Percentiles rank a stretch among this genome's conserved stretches.
These are phyloP conservation scores for Myrmophylax atrothorax DNA, from an alignment of 2,113 vertebrate genomes.

Conservation along the genomic window DNA sequence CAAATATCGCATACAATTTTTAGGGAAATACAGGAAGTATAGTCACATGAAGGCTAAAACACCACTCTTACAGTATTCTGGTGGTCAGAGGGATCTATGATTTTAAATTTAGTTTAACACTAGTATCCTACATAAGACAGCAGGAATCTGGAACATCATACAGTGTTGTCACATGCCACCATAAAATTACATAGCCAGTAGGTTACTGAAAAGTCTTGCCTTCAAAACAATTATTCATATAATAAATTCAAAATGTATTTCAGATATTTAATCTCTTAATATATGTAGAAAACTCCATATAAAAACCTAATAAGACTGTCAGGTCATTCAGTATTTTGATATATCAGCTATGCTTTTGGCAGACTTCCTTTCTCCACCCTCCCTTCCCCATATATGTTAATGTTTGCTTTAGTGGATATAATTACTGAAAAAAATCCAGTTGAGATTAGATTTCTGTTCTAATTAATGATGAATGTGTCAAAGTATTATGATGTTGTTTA, in stretches of 20 bases:
- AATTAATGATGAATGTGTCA: slow-evolving; percentile 64
- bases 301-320: not conserved
- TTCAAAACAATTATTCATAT: not conserved
- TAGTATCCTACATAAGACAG: not conserved
- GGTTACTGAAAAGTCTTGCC: not conserved
- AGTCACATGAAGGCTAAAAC: not conserved
- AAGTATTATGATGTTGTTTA: slow-evolving; percentile 69
- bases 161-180: not conserved
- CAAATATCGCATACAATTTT: not conserved
- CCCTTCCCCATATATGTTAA: not conserved
- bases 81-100: not conserved
- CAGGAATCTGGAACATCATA: not conserved
- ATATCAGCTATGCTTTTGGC: slow-evolving; percentile 6
- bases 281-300: not conserved
- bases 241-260: slow-evolving; percentile 5
- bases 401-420: slow-evolving; percentile 44
- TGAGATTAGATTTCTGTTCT: slow-evolving; percentile 63
- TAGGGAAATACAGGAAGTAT: not conserved
- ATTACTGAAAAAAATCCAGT: slow-evolving; percentile 49
- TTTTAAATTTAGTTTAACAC: not conserved
- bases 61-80: not conserved
- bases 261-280: not conserved
- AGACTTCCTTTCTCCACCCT: not conserved
- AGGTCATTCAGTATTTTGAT: slow-evolving; percentile 35
- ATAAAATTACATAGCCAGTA: not conserved